Conservation (phyloP, 1,140 invertebrate genomes). For the Popillia japonica region DNA sequence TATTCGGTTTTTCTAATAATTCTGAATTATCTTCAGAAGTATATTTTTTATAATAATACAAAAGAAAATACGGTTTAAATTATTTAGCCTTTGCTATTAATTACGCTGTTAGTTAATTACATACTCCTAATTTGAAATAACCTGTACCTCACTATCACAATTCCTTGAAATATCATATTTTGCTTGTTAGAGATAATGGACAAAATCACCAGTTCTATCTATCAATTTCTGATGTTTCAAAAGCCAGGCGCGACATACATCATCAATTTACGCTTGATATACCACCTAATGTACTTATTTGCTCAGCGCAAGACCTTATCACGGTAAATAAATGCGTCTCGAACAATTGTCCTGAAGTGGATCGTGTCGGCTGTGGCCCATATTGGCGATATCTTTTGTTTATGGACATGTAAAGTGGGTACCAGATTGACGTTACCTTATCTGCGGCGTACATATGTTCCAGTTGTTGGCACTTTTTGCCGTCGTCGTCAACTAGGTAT, state of each 20-base stretch:
- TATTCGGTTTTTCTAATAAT: too few species aligned
- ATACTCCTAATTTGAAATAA: too few species aligned
- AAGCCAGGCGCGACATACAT: constrained; percentile 9
- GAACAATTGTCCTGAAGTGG: constrained; percentile 34
- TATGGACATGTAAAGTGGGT: constrained; percentile 31
- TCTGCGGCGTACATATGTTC: constrained; percentile 31
- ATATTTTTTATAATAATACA: too few species aligned
- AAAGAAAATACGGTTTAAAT: too few species aligned
- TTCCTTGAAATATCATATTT: too few species aligned
- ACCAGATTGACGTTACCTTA: constrained; percentile 34
- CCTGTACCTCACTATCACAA: too few species aligned
- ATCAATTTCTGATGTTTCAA: background rate
- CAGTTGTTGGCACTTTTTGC: constrained; percentile 31
- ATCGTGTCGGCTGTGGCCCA: constrained; percentile 22
- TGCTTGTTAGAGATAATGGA: background rate
- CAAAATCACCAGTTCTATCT: background rate
- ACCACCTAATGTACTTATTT: constrained; percentile 31
- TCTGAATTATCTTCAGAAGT: too few species aligned
- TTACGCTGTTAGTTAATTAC: too few species aligned
- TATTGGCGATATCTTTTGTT: constrained; percentile 33
- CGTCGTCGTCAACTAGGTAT: constrained; percentile 10
- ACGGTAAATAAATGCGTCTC: constrained; percentile 32
- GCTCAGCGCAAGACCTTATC: constrained; percentile 28
- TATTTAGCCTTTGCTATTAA: too few species aligned
- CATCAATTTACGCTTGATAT: background rate